A percentile compares a stretch with the other conserved stretches of the same genome.
Evolutionary conservation across 2,888 invertebrate genomes (phyloP).

Genomic region (Xanthia togata): DNA sequence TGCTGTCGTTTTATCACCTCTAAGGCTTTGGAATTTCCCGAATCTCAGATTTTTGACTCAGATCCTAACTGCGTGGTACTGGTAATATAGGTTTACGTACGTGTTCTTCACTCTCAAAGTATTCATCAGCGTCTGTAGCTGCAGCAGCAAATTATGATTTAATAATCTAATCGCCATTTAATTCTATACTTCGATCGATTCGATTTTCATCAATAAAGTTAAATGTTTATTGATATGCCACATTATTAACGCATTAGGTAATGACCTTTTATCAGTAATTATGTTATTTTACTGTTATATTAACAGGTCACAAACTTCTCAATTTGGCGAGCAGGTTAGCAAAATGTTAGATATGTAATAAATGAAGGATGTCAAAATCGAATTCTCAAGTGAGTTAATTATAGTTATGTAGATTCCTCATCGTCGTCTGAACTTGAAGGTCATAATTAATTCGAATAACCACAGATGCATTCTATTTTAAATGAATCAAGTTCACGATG

Average conservation of each 20-base stretch:
- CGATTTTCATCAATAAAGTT: neutral
- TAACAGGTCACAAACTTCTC: neutral
- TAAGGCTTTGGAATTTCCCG: neutral
- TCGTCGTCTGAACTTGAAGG: slow-evolving; percentile 67
- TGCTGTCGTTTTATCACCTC: neutral
- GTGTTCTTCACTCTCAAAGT: neutral
- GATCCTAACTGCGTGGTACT: neutral
- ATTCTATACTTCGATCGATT: slow-evolving; percentile 8
- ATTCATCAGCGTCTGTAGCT: neutral
- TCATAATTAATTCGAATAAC: slow-evolving; percentile 35
- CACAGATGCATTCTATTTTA: slow-evolving; percentile 42
- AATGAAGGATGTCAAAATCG: slow-evolving; percentile 24
- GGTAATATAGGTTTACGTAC: neutral
- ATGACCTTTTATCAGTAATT: slow-evolving; percentile 34
- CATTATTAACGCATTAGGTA: slow-evolving; percentile 49
- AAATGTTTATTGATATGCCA: slow-evolving; percentile 29
- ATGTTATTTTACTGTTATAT: slow-evolving; percentile 15
- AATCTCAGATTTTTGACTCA: neutral
- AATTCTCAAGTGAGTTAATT: slow-evolving; percentile 16
- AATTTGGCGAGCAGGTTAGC: neutral
- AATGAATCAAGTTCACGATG: slow-evolving; percentile 41
- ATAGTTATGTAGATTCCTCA: slow-evolving; percentile 66
- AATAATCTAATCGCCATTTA: slow-evolving; percentile 20
- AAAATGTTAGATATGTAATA: slow-evolving; percentile 1
- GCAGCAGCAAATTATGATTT: neutral